Evolutionary conservation across 2,113 vertebrate genomes (phyloP), one percentile per base, ranked within the genome.

Genomic region (Dascyllus trimaculatus): DNA sequence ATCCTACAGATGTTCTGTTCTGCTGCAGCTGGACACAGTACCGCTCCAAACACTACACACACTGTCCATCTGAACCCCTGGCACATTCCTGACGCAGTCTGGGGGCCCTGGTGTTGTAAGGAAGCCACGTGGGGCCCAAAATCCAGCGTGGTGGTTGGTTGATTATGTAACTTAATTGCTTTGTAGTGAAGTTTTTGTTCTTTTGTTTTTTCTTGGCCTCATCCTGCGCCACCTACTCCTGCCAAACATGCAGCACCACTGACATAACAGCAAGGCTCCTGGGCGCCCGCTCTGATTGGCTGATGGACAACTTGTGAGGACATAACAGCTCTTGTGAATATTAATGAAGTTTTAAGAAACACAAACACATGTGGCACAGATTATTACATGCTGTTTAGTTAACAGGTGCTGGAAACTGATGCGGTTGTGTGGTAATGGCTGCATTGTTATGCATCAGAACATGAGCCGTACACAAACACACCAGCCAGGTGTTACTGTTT

Each of bases 91-190:
- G 24, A 80, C 83, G 29, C 91, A 70, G 89, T 82, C 73, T 81
- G 89, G 25, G 82, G 79, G 74, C 84, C 59, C 60, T 64, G 57
- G 54, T 91, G 85, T 90, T 25, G 76, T 89, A 87, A 88, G 82
- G 18, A 43, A 66, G 74, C 84, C 84, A 84, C 48, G 43, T 80
- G 90, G 84, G 81, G 78, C 65, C 68, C 72, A 21, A 80, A 87
- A 81, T 87, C 89, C 79, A 72, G 69, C 72, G 5, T 71, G 73
- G 67, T 14, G 62, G 66, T 54, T 6, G 68, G 65, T 57, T 71
- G 78, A 84, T 93, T 93, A 91, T 85, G 71, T 91, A 93, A 93
- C 82, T 76, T 90, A 82, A 93, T 91, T 85, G 72, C 81, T 68
- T 74, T 81, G 77, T 77, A 78, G 85, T 81, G 52, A 75, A 73